These are phyloP conservation scores for Perodicticus potto DNA, from an alignment of 2,797 vertebrate species.

Conservation along the genomic window DNA sequence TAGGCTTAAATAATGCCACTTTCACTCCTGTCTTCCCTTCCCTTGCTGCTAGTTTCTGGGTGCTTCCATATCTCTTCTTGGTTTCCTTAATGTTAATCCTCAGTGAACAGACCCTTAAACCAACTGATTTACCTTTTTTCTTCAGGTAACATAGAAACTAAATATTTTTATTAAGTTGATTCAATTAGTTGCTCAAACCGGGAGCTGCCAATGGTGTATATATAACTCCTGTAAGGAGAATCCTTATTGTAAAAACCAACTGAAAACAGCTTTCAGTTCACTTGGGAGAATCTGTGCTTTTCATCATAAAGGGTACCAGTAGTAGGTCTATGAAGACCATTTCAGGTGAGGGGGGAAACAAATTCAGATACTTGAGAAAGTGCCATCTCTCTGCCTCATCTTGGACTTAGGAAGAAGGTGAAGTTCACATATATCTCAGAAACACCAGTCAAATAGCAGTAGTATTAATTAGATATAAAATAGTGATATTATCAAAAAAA, in stretches of 20 bases:
- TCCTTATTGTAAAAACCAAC: background rate
- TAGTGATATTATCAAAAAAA: slow-evolving; percentile 70
- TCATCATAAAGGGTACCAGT: background rate
- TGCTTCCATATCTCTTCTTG: background rate
- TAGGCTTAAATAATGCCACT: background rate
- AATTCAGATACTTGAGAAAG: slow-evolving; percentile 24
- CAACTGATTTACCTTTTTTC: background rate
- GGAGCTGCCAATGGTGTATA: background rate
- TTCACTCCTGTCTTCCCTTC: background rate
- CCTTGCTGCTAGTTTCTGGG: background rate
- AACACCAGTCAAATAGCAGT: slow-evolving; percentile 16
- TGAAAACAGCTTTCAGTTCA: background rate
- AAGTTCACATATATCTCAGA: slow-evolving; percentile 38
- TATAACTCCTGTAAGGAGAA: background rate
- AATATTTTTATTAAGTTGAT: background rate
- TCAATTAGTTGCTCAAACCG: background rate
- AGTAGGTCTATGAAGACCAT: background rate
- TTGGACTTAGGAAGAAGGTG: background rate
- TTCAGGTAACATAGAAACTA: background rate
- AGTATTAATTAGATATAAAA: slow-evolving; percentile 64
- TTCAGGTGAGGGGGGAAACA: background rate
- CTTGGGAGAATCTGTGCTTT: background rate
- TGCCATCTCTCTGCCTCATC: background rate
- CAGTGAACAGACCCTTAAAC: background rate
- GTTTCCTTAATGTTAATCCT: background rate